These are phyloP conservation scores for Calliphora vicina DNA, from an alignment of 1,140 invertebrate species.

Conservation along the genomic window DNA sequence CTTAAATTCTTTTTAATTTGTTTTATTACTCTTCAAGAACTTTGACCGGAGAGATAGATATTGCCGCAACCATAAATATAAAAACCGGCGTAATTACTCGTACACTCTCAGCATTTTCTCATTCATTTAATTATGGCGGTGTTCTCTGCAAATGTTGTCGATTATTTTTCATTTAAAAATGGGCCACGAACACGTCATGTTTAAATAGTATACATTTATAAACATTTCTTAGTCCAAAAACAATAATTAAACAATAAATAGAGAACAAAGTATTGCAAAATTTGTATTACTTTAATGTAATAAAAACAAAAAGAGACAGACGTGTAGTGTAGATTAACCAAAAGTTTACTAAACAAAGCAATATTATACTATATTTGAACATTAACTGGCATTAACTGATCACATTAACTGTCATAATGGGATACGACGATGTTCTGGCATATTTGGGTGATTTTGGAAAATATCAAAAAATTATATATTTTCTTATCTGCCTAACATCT, in stretches of 20 bases:
- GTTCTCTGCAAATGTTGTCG: neutral
- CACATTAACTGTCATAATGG: slow-evolving; percentile 65
- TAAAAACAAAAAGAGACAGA: neutral
- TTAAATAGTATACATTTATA: neutral
- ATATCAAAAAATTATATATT: slow-evolving; percentile 76
- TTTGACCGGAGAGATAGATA: neutral
- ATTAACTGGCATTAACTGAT: no score
- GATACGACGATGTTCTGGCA: slow-evolving; percentile 76
- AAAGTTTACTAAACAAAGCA: neutral
- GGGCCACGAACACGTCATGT: neutral
- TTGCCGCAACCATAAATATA: neutral
- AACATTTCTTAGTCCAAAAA: neutral
- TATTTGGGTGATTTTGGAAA: slow-evolving; percentile 77
- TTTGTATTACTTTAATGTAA: neutral
- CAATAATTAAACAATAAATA: neutral
- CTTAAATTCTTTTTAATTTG: neutral
- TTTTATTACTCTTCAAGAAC: neutral
- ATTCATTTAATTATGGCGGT: neutral
- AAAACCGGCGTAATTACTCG: neutral
- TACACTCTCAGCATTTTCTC: neutral
- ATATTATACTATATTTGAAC: neutral
- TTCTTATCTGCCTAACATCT: slow-evolving; percentile 75
- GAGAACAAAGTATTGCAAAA: neutral
- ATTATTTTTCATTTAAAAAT: neutral
- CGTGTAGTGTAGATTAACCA: neutral